Evolutionary conservation across 2,888 invertebrate genomes (phyloP).

Genomic region (Acrobasis repandana): DNA sequence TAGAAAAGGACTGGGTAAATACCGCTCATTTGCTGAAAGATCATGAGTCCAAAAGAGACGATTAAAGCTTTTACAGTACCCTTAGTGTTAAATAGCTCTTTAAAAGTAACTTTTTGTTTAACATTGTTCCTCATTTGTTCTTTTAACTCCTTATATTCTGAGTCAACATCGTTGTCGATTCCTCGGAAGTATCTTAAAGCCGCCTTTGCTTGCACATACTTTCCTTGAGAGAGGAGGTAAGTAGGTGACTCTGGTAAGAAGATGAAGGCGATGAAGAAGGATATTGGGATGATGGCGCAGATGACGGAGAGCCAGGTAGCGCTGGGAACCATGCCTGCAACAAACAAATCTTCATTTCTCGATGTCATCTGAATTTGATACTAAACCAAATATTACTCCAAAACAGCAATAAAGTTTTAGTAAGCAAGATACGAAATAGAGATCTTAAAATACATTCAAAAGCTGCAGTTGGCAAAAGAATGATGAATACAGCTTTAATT

Average conservation of each 20-base stretch:
- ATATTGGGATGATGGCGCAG: slow-evolving; percentile 66
- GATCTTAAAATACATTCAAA: no score
- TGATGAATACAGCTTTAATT: no score
- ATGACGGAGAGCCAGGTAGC: slow-evolving; percentile 68
- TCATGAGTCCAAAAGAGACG: slow-evolving; percentile 84
- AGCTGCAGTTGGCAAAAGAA: no score
- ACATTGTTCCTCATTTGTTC: slow-evolving; percentile 71
- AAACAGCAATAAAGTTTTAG: slow-evolving; percentile 7
- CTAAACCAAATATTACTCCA: neutral
- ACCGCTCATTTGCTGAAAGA: slow-evolving; percentile 85
- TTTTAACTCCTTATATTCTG: slow-evolving; percentile 78
- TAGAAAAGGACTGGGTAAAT: slow-evolving; percentile 84
- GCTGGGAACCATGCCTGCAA: slow-evolving; percentile 70
- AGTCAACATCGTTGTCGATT: slow-evolving; percentile 79
- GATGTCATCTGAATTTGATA: slow-evolving; percentile 5
- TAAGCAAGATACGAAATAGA: no score
- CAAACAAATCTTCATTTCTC: slow-evolving; percentile 10
- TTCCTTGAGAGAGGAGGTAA: slow-evolving; percentile 81
- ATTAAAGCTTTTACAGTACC: slow-evolving; percentile 71
- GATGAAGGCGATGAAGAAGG: slow-evolving; percentile 78
- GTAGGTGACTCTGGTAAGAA: slow-evolving; percentile 89
- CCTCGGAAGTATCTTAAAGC: slow-evolving; percentile 85
- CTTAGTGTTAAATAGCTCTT: slow-evolving; percentile 66
- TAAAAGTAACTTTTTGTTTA: slow-evolving; percentile 69
- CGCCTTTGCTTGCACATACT: slow-evolving; percentile 81